A percentile compares a stretch with the other conserved stretches of the same genome.
phyloP scores from a whole-genome alignment of 1,140 invertebrate species.

The Drosophila eugracilis region DNA sequence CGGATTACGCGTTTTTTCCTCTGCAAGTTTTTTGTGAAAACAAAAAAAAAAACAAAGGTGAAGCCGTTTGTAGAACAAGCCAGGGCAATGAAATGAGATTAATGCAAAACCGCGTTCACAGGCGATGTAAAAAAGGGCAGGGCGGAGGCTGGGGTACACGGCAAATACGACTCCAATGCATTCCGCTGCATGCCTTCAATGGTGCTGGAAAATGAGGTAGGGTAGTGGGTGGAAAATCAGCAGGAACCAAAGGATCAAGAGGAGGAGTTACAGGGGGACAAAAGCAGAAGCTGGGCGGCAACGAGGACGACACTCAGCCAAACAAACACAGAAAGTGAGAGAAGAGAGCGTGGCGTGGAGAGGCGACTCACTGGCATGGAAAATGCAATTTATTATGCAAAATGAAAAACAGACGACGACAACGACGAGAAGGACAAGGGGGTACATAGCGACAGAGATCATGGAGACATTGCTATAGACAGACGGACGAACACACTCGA shows the following conservation, averaged over 20 bases:
- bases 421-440: constrained; percentile 17
- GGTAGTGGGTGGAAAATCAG: background rate
- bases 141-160: constrained; percentile 47
- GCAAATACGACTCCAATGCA: constrained; percentile 56
- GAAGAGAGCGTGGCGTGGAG: constrained; percentile 21
- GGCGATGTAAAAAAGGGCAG: constrained; percentile 65
- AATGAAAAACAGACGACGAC: constrained; percentile 70
- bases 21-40: constrained; percentile 19
- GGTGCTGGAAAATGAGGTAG: background rate
- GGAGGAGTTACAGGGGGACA: constrained; percentile 6
- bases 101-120: constrained; percentile 73
- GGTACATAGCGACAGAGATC: constrained; percentile 40
- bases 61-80: constrained; percentile 22
- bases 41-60: background rate
- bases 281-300: constrained; percentile 17
- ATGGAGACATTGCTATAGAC: constrained; percentile 57
- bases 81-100: constrained; percentile 79
- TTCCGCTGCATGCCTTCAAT: constrained; percentile 36
- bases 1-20: constrained; percentile 2
- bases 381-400: constrained; percentile 84
- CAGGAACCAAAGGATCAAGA: no score
- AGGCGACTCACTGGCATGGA: constrained; percentile 74
- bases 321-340: constrained; percentile 61
- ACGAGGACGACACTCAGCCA: constrained; percentile 51
- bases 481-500: constrained; percentile 17